Base-by-base conservation (phyloP, 2,113 vertebrate species). In the Gymnarchus niloticus region DNA sequence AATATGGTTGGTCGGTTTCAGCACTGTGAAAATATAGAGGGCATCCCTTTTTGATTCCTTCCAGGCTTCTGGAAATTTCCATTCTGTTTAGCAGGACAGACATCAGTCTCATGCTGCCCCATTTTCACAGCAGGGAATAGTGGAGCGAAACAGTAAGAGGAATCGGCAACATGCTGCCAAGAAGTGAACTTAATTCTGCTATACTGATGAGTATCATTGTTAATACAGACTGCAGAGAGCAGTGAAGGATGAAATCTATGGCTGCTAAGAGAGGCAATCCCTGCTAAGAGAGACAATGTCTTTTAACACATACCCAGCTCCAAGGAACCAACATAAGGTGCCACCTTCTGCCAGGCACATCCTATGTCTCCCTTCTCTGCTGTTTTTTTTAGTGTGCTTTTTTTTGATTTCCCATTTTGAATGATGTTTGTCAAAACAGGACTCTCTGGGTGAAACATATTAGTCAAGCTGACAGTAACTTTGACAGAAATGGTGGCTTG, bases 271-370 rank as follows among this genome's bases (percentile, higher is more conserved):
- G 86, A 83, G 83, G 81, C 81, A 88, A 88, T 89, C 52, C 88
- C 87, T 85, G 88, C 89, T 89, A 88, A 88, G 84, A 73, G 33
- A 21, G 65, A 87, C 81, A 86, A 87, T 88, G 89, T 86, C 87
- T 85, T 92, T 90, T 90, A 78, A 91, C 87, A 87, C 88, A 23
- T 57, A 86, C 88, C 84, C 84, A 86, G 33, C 48, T 52, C 83
- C 83, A 90, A 73, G 88, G 86, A 91, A 81, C 69, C 25, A 28
- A 23, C 44, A 48, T 51, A 51, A n/a, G 23, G 77, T 48, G 77
- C 48, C 41, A 51, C 37, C 21, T 44, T 49, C 41, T 78, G 76
- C 46, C 41, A 48, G 44, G 23, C 76, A 25, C 76, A 80, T 80
- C 76, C 76, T 80, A 19, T 41, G 48, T 28, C 23, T 48, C 77